phyloP scores from a whole-genome alignment of 2,888 invertebrate genomes.

The Stenurella melanura region DNA sequence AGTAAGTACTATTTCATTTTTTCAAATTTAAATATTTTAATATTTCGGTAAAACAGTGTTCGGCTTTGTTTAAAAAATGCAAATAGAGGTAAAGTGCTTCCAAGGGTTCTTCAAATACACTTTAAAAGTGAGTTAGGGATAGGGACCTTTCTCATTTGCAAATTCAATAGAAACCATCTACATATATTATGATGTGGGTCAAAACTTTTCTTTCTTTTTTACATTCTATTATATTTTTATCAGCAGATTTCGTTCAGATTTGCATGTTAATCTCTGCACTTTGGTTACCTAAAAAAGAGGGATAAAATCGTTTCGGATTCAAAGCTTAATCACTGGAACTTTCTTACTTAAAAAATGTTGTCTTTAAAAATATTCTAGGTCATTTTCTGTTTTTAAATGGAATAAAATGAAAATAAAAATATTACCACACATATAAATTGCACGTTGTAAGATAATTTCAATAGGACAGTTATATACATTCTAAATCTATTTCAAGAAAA shows the following conservation, averaged over 20 bases:
- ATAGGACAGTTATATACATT: too few species aligned
- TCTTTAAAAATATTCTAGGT: neutral
- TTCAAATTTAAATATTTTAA: constrained; percentile 26
- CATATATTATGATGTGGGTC: constrained; percentile 44
- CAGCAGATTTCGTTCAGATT: constrained; percentile 16
- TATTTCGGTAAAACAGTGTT: constrained; percentile 32
- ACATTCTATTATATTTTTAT: constrained; percentile 33
- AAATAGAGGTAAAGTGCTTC: constrained; percentile 40
- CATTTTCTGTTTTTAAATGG: neutral
- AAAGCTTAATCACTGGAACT: neutral
- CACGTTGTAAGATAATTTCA: too few species aligned
- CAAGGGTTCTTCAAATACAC: constrained; percentile 43
- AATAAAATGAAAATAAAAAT: neutral
- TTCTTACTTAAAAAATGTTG: neutral
- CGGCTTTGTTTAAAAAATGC: constrained; percentile 40
- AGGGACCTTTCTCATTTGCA: constrained; percentile 44
- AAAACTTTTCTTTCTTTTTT: constrained; percentile 40
- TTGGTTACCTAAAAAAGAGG: neutral
- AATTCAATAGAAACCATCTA: constrained; percentile 44
- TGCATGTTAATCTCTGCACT: constrained; percentile 19
- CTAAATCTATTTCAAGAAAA: too few species aligned
- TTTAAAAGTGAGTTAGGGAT: constrained; percentile 39
- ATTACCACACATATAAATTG: too few species aligned
- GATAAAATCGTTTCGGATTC: neutral
- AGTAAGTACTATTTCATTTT: neutral